Percentiles rank a stretch among this genome's conserved stretches.
Conservation (phyloP, 2,797 vertebrate genomes). For the Chiloscyllium punctatum region DNA sequence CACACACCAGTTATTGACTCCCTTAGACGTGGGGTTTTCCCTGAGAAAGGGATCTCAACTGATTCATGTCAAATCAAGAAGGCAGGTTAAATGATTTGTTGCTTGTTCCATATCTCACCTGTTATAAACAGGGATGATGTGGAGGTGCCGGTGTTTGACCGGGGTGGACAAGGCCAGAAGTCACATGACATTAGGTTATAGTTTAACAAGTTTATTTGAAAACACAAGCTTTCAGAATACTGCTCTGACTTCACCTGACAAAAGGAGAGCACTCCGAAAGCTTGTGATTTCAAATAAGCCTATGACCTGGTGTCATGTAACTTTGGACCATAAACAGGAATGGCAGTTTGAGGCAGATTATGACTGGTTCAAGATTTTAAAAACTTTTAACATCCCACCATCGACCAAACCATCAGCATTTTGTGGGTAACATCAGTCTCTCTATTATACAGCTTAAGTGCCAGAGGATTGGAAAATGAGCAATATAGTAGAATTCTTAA, state of each 20-base stretch:
- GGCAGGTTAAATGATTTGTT: not conserved
- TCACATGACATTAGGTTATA: no score
- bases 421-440: not conserved
- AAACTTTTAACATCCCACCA: not conserved
- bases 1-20: no score
- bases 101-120: not conserved
- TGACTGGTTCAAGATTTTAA: not conserved
- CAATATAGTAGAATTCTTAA: not conserved
- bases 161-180: no score
- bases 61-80: not conserved
- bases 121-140: no score
- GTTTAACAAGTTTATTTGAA: no score
- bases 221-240: no score
- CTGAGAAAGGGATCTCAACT: not conserved
- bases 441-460: not conserved
- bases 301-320: no score
- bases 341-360: not conserved
- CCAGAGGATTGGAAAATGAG: not conserved
- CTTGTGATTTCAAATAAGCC: no score
- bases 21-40: no score
- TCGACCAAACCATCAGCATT: not conserved
- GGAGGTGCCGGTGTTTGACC: no score
- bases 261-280: no score
- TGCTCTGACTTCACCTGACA: no score
- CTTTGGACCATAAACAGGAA: not conserved